Base-by-base conservation (phyloP, 2,888 invertebrate species). In the Dynastes maya region DNA sequence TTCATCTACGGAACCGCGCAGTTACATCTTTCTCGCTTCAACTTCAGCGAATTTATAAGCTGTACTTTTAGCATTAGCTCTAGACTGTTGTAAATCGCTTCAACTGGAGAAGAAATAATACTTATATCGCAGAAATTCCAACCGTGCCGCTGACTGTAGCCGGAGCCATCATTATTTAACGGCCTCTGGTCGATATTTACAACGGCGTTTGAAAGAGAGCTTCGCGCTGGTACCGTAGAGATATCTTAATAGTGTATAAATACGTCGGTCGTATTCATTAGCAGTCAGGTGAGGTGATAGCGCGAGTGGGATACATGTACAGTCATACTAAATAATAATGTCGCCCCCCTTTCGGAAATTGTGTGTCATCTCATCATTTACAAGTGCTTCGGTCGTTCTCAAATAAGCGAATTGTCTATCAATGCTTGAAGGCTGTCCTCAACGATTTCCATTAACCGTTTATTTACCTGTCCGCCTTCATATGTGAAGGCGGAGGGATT, bases 221-320 rank as follows among this genome's bases (percentile, higher is more conserved):
- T 55, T 22, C 22, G 22, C 4, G 55, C 22, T 55, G 55, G 22
- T 55, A 22, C 22, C 55, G 55, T 16, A 22, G 55, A 55, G 22
- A 55, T 55, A 55, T 55, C 55, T 55, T n/a, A 22, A 55, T 55
- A 55, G 55, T 16, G 22, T 16, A 55, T 55, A 55, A 55, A 55
- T 55, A 55, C 22, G 55, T 55, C 55, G 8, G n/a, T 22, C 22
- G 55, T 55, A 22, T 55, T 55, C 55, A 55, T 55, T 55, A 55
- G 4, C 55, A 55, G 16, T 53, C 53, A 1, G 16, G 53, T 6
- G 32, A 53, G 22, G 22, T 55, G 55, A 55, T 55, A 55, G 22
- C 8, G 22, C 6, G 2, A 55, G 22, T 4, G 45, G 8, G 45
- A 45, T 45, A 5, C 32, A 32, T 5, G 32, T 32, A 32, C 32